These are phyloP conservation scores for Daphoenositta chrysoptera DNA, from an alignment of 2,113 vertebrate genomes.

Conservation along the genomic window DNA sequence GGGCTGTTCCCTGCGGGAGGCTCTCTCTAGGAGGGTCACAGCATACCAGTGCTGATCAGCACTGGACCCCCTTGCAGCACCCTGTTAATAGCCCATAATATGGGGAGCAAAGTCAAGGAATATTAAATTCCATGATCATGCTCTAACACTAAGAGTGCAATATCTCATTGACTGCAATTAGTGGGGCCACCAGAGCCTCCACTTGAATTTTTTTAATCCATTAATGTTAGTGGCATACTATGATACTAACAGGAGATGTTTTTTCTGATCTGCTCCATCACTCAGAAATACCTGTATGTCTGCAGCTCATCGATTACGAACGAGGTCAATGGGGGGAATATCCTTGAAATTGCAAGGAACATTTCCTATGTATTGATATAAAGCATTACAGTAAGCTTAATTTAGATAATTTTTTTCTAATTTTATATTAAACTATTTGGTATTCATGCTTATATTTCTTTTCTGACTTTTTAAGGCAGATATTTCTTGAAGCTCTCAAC, in stretches of 20 bases:
- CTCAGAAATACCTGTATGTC: background rate
- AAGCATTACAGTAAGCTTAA: background rate
- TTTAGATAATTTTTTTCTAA: background rate
- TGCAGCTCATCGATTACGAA: background rate
- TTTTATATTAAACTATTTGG: background rate
- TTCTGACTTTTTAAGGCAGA: background rate
- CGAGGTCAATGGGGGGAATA: background rate
- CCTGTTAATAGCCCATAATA: background rate
- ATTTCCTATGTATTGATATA: background rate
- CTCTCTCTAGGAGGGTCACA: too few species aligned
- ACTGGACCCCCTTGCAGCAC: too few species aligned
- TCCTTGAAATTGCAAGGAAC: background rate
- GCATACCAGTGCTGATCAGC: too few species aligned
- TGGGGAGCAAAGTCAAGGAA: background rate
- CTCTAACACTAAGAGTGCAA: background rate
- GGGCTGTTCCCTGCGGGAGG: too few species aligned
- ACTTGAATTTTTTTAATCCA: background rate
- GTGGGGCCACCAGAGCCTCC: background rate
- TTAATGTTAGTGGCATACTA: background rate
- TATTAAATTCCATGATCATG: background rate
- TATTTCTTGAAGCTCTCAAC: background rate
- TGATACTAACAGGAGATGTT: background rate
- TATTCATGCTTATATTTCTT: background rate
- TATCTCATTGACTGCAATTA: background rate
- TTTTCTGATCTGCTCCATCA: background rate